Evolutionary conservation across 2,888 invertebrate species (phyloP).

Genomic region (Cabera pusaria): DNA sequence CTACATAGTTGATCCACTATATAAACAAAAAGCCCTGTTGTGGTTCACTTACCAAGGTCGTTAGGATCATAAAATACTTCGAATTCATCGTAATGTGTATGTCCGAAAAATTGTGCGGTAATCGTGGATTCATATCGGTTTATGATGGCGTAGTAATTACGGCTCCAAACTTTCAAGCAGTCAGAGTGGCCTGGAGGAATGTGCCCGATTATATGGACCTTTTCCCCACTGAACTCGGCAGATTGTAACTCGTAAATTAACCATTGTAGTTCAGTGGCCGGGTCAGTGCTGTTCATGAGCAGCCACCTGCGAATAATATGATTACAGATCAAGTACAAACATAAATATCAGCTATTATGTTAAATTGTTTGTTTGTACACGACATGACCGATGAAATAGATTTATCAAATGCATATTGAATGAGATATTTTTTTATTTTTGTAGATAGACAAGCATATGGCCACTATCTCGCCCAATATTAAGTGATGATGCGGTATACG

Average conservation of each 20-base stretch:
- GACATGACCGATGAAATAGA: too few species aligned
- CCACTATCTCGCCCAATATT: too few species aligned
- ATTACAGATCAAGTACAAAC: constrained; percentile 20
- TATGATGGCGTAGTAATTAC: constrained; percentile 95
- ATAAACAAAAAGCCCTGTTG: too few species aligned
- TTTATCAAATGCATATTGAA: too few species aligned
- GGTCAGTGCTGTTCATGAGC: constrained; percentile 96
- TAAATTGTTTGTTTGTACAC: too few species aligned
- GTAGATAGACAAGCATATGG: too few species aligned
- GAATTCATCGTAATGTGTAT: constrained; percentile 97
- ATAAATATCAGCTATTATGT: background rate
- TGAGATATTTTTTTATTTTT: too few species aligned
- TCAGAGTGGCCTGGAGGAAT: constrained; percentile 97
- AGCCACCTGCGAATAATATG: constrained; percentile 94
- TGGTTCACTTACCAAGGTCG: constrained; percentile 85
- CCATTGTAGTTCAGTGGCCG: constrained; percentile 97
- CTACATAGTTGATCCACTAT: too few species aligned
- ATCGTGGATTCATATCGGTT: constrained; percentile 95
- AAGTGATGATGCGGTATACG: too few species aligned
- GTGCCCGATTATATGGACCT: constrained; percentile 98
- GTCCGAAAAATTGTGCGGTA: constrained; percentile 96
- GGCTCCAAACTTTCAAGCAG: constrained; percentile 97
- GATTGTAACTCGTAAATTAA: constrained; percentile 96
- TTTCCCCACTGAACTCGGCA: constrained; percentile 96
- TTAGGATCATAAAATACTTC: constrained; percentile 95